Conservation (phyloP, 1,140 invertebrate species). For the Tribolium castaneum region DNA sequence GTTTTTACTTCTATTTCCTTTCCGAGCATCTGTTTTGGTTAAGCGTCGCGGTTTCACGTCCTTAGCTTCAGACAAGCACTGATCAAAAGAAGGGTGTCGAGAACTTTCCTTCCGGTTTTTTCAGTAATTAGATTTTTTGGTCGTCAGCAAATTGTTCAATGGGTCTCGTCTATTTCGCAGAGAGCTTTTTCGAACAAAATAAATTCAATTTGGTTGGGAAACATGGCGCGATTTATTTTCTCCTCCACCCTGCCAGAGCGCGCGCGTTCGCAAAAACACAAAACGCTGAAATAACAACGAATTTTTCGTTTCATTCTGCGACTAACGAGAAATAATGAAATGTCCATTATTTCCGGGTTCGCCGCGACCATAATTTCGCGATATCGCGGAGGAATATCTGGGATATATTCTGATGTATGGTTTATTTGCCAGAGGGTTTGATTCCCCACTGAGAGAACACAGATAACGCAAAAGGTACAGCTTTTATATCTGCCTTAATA, state of each 20-base stretch:
- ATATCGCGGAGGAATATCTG: conserved; percentile 22
- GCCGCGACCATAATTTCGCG: background rate
- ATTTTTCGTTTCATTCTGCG: conserved; percentile 14
- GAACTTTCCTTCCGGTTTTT: conserved; percentile 8
- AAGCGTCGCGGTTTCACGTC: conserved; percentile 43
- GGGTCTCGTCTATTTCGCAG: conserved; percentile 19
- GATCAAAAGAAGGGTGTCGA: conserved; percentile 42
- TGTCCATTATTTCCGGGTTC: background rate
- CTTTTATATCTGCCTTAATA: conserved; percentile 29
- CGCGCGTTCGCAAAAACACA: conserved; percentile 6
- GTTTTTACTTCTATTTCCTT: conserved; percentile 33
- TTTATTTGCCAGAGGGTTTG: conserved; percentile 24
- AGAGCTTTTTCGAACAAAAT: conserved; percentile 34
- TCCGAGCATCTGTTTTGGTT: conserved; percentile 42
- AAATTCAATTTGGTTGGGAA: conserved; percentile 37
- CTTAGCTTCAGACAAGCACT: conserved; percentile 34
- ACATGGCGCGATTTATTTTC: conserved; percentile 39
- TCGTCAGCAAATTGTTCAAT: conserved; percentile 31
- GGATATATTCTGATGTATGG: conserved; percentile 27
- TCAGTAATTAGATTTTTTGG: conserved; percentile 37
- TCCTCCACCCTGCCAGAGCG: conserved; percentile 4
- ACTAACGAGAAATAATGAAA: conserved; percentile 26
- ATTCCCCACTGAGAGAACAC: conserved; percentile 33
- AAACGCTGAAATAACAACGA: conserved; percentile 22
- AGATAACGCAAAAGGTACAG: conserved; percentile 33